These are phyloP conservation scores for Cerceris ruficornis DNA, from an alignment of 2,888 invertebrate species.

Conservation along the genomic window DNA sequence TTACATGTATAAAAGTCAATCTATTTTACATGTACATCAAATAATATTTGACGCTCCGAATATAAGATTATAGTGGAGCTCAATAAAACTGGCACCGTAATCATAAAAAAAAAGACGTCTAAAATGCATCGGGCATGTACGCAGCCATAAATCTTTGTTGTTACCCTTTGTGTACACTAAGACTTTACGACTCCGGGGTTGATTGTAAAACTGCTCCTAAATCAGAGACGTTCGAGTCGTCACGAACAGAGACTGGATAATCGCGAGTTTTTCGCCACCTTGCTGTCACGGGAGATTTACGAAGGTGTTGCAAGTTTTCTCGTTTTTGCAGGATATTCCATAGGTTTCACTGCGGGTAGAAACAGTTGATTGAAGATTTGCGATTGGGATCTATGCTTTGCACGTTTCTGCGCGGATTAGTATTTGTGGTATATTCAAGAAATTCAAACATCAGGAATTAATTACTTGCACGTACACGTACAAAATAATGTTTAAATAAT, in stretches of 20 bases:
- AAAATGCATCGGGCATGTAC: constrained; percentile 48
- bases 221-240: constrained; percentile 44
- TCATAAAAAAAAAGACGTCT: constrained; percentile 29
- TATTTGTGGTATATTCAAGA: no score
- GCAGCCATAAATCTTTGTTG: constrained; percentile 44
- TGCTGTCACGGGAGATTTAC: neutral
- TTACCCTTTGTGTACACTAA: constrained; percentile 7
- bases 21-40: neutral
- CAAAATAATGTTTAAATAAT: no score
- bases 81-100: constrained; percentile 52
- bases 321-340: constrained; percentile 11
- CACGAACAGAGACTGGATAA: constrained; percentile 58
- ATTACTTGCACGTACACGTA: no score
- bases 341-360: neutral
- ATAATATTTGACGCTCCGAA: constrained; percentile 37
- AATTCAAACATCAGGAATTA: no score
- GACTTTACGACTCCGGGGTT: constrained; percentile 47
- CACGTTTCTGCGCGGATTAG: no score
- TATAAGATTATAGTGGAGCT: constrained; percentile 42
- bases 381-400: no score
- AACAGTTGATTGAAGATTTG: neutral
- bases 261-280: constrained; percentile 20
- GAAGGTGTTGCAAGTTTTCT: constrained; percentile 8
- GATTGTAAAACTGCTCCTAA: constrained; percentile 56
- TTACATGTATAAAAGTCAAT: no score